phyloP scores from a whole-genome alignment of 2,113 vertebrate genomes.

The Lepus timidus region DNA sequence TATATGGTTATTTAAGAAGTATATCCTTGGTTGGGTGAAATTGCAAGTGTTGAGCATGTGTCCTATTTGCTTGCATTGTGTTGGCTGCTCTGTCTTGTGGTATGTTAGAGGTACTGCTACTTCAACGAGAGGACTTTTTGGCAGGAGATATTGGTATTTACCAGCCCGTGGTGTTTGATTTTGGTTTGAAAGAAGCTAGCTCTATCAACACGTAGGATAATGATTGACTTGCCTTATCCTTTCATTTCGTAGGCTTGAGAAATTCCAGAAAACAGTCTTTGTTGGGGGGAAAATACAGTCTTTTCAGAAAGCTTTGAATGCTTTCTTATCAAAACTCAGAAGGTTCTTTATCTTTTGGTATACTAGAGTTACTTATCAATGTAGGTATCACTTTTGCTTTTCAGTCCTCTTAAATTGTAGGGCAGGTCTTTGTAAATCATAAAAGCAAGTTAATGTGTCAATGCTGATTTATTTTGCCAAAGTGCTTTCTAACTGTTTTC shows the following conservation, averaged over 20 bases:
- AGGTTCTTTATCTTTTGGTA: slow-evolving; percentile 49
- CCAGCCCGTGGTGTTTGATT: slow-evolving; percentile 11
- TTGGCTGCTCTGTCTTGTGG: not conserved
- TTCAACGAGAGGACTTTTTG: slow-evolving; percentile 17
- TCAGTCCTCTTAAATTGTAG: not conserved
- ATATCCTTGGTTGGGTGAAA: not conserved
- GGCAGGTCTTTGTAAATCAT: not conserved
- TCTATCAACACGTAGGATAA: not conserved
- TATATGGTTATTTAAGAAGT: not conserved
- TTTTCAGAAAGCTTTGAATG: slow-evolving; percentile 61
- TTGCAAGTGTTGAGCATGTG: not conserved
- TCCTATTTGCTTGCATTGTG: not conserved
- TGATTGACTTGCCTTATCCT: slow-evolving; percentile 62
- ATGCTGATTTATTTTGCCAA: not conserved
- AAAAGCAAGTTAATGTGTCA: not conserved
- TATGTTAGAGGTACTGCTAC: not conserved
- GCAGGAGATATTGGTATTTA: not conserved
- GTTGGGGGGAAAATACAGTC: slow-evolving; percentile 56
- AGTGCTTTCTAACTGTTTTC: not conserved
- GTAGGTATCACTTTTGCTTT: not conserved
- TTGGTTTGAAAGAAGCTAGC: slow-evolving; percentile 45
- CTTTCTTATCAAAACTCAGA: slow-evolving; percentile 59
- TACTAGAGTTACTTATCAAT: slow-evolving; percentile 14
- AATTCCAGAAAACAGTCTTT: slow-evolving; percentile 68
- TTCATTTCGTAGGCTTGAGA: slow-evolving; percentile 52